Percentiles rank a stretch among this genome's conserved stretches.
Conservation (phyloP, 2,888 invertebrate genomes). For the Dermolepida albohirtum region DNA sequence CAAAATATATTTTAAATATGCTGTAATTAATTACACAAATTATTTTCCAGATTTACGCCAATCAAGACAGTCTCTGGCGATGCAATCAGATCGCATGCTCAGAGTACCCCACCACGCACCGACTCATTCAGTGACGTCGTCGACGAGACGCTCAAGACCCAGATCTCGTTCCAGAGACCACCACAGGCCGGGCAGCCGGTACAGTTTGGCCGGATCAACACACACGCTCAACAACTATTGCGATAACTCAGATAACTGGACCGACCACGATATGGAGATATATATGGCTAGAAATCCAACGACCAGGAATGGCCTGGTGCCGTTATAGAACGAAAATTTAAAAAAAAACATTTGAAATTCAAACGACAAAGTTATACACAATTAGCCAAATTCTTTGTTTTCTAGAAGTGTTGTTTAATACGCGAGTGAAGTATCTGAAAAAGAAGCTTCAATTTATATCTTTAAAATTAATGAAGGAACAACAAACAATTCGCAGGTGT, state of each 20-base stretch:
- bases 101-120: constrained; percentile 73
- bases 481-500: too few species aligned
- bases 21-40: not conserved
- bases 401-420: too few species aligned
- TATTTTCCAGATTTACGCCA: constrained; percentile 79
- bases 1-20: not conserved
- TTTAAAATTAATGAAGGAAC: too few species aligned
- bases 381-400: too few species aligned
- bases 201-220: constrained; percentile 82
- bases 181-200: constrained; percentile 78
- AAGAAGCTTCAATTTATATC: too few species aligned
- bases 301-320: constrained; percentile 85
- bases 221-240: constrained; percentile 87
- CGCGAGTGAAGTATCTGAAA: too few species aligned
- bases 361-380: too few species aligned
- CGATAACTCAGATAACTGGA: constrained; percentile 93
- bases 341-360: not conserved
- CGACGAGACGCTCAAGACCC: constrained; percentile 67
- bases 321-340: constrained; percentile 69
- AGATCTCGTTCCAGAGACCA: constrained; percentile 84
- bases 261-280: constrained; percentile 95
- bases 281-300: constrained; percentile 94
- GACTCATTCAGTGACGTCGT: constrained; percentile 66
- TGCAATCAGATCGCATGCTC: constrained; percentile 84
- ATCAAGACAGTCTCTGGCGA: constrained; percentile 87